Conservation (phyloP, 2,888 invertebrate species). For the Azorinus chamasolen region DNA sequence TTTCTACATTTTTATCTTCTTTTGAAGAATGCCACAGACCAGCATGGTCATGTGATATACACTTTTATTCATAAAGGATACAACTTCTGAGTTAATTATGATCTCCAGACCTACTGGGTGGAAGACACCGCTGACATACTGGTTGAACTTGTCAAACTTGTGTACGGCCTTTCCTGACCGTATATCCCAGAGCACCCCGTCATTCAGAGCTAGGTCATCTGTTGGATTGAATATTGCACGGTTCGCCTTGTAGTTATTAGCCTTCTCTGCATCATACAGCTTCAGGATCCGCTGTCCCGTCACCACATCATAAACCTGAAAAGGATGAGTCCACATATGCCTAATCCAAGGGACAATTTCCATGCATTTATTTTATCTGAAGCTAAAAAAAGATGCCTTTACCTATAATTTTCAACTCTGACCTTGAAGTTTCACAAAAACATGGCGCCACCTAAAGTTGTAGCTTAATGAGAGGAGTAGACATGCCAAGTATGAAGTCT, state of each 20-base stretch:
- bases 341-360: no score
- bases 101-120: slow-evolving; percentile 98
- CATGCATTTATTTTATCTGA: no score
- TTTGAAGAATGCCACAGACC: no score
- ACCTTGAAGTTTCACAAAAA: no score
- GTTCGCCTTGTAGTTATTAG: slow-evolving; percentile 97
- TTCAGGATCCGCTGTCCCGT: slow-evolving; percentile 92
- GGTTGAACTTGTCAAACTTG: slow-evolving; percentile 99
- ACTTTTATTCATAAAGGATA: slow-evolving; percentile 85
- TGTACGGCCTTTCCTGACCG: slow-evolving; percentile 94
- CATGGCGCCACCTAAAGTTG: no score
- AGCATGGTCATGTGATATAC: no score
- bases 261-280: slow-evolving; percentile 92
- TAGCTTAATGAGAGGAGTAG: no score
- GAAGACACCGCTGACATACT: slow-evolving; percentile 97
- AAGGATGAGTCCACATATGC: slow-evolving; percentile 58
- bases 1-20: no score
- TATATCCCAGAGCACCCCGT: slow-evolving; percentile 98
- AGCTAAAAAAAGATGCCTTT: no score
- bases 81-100: slow-evolving; percentile 97
- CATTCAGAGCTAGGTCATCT: slow-evolving; percentile 97
- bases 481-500: no score
- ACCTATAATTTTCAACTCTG: no score
- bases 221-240: slow-evolving; percentile 97
- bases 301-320: slow-evolving; percentile 94